Evolutionary conservation across 2,113 vertebrate species (phyloP).

Genomic region (Zosterops hypoxanthus): DNA sequence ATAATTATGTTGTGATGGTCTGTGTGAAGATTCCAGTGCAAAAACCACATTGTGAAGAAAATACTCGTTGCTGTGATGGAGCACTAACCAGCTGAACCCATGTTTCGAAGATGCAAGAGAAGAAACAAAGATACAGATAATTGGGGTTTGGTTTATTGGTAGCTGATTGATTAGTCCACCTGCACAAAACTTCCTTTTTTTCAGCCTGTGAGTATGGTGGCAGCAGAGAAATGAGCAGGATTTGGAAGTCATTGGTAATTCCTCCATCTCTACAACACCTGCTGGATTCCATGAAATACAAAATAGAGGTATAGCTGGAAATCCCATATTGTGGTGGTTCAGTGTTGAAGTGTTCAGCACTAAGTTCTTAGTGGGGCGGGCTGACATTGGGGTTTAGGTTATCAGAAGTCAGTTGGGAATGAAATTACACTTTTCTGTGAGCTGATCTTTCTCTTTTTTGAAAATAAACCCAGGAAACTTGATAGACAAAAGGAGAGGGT

Average conservation of each 20-base stretch:
- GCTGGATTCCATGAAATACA: neutral
- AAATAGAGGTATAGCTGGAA: neutral
- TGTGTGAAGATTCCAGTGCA: neutral
- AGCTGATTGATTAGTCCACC: neutral
- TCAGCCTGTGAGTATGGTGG: neutral
- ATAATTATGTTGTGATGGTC: rapidly evolving
- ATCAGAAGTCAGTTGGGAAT: neutral
- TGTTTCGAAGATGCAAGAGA: neutral
- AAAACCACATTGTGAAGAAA: neutral
- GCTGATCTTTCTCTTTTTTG: neutral
- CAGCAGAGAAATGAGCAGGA: neutral
- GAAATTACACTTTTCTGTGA: neutral
- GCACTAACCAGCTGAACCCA: neutral
- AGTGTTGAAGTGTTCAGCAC: neutral
- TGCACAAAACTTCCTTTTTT: neutral
- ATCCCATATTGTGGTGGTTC: rapidly evolving
- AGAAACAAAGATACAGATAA: neutral
- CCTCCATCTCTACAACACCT: rapidly evolving
- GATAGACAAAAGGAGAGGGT: neutral
- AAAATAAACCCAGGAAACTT: neutral
- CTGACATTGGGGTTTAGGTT: neutral
- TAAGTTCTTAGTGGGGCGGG: neutral
- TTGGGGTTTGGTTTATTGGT: neutral
- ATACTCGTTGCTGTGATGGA: rapidly evolving
- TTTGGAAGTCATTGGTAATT: neutral